Percentiles rank a stretch among this genome's conserved stretches.
Conservation (phyloP, 2,113 vertebrate genomes). For the Dromaius novaehollandiae region DNA sequence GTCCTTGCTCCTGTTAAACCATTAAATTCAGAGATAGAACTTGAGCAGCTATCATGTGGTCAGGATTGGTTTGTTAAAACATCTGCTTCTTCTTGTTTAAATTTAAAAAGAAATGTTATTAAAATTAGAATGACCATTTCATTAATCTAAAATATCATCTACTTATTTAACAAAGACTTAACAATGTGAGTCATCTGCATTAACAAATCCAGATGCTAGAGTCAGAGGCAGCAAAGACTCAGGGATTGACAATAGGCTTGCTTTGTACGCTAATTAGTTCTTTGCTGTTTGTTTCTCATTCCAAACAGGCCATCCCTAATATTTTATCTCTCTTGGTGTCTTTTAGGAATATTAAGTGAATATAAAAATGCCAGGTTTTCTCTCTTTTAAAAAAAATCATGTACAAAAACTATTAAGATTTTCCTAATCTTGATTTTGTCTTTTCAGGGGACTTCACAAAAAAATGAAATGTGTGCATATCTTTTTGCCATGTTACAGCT, state of each 20-base stretch:
- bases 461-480: background rate
- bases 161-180: constrained; percentile 55
- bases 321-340: constrained; percentile 11
- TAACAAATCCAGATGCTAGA: constrained; percentile 55
- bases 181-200: constrained; percentile 24
- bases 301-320: background rate
- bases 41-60: background rate
- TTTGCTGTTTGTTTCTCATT: constrained; percentile 45
- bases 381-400: background rate
- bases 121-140: constrained; percentile 28
- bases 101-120: constrained; percentile 35
- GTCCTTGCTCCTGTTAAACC: background rate
- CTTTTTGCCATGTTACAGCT: background rate
- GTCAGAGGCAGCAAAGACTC: constrained; percentile 5
- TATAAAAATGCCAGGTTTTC: background rate
- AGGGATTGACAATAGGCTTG: background rate
- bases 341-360: constrained; percentile 6
- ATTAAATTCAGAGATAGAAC: background rate
- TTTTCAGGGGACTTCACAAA: background rate
- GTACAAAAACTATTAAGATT: background rate
- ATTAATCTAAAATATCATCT: constrained; percentile 57
- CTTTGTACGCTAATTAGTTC: constrained; percentile 1
- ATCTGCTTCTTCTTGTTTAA: constrained; percentile 21
- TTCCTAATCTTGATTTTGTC: background rate
- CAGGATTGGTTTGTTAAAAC: background rate